Base-by-base conservation (phyloP, 92 coral and sea anemone species). In the Hydrozoanthus gracilis region DNA sequence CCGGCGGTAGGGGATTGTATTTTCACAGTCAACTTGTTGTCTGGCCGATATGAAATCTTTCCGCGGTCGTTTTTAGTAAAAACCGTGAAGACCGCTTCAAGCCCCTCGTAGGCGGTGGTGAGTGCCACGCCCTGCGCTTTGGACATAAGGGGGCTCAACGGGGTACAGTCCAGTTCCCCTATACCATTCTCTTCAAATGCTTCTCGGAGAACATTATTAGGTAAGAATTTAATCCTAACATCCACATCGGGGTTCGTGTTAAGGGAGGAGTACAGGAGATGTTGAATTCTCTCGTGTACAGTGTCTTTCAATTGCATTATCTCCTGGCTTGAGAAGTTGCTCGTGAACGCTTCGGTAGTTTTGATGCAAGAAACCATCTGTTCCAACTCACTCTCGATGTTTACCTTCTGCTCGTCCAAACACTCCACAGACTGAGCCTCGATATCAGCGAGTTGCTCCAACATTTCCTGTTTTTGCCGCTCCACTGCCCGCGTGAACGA, bases 71-170 rank as follows among this genome's bases (percentile, higher is more conserved):
- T 82, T 76, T 82, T 82, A 7, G 73, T 65, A 10, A 68, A 3
- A 46, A 82, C 51, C 9, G 61, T 68, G 14, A 82, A 82, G 20
- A 64, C 8, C 20, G 86, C 72, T 44, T 82, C 61, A 2, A 82
- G 76, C 17, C 86, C 86, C n/a, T 82, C 86, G 5, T 18, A 82
- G 73, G 86, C 86, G 18, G 18, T 13, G 73, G 61, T 82, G 35
- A 82, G 86, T 48, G 73, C 86, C 73, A 46, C 86, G 73, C 86
- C 86, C 58, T 82, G 75, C 7, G 86, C 86, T 64, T 47, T 82
- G 60, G 86, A 65, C 86, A 64, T 65, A 5, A 68, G 61, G 47
- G 86, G 86, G 56, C 86, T 82, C 47, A 47, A 54, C 7, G 76
- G 66, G 73, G 66, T 17, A 46, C 55, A 45, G 4, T 82, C 86